Evolutionary conservation across 2,888 invertebrate genomes (phyloP), one percentile per base, ranked within the genome.

Genomic region (Drosophila tripunctata): DNA sequence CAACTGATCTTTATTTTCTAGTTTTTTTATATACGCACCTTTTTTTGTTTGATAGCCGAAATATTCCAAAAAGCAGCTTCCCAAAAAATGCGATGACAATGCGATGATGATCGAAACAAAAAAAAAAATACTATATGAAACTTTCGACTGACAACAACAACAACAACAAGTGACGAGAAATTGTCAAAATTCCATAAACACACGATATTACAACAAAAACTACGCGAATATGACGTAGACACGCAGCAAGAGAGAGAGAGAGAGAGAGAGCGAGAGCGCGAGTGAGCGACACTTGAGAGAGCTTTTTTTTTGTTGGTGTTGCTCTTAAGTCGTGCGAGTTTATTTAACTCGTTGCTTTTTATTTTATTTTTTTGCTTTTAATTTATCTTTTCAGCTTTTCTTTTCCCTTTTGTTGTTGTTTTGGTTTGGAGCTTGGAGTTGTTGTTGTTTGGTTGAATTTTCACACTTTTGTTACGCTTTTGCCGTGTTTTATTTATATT

Each of bases 391-490:
- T 60, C 27, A 10, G 8, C 57, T 41, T 33, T 67, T 69, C 3
- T 31, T 7, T 19, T 38, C 21, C 44, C 43, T 12, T 36, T 38
- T 52, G 44, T 61, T 43, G 4, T 31, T 47, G 48, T 64, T 50
- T 48, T 31, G 17, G 12, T 40, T 44, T n/a, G n/a, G n/a, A n/a
- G n/a, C n/a, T n/a, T n/a, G n/a, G n/a, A 50, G 15, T 41, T 43
- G 54, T 31, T 58, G 61, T 67, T 44, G 56, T 43, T n/a, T n/a
- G 40, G 72, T 38, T 35, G 22, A 60, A 58, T 76, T 69, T 79
- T 69, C 52, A 76, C 80, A 72, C 75, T 83, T 67, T 80, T 66
- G 63, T 70, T 67, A 68, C 66, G 66, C 58, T 77, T 80, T 64
- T 62, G 56, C 60, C 60, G 65, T 67, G 60, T 67, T 58, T 69